Evolutionary conservation across 2,888 invertebrate genomes (phyloP), one percentile per base, ranked within the genome.

Genomic region (Hartigia nigra): DNA sequence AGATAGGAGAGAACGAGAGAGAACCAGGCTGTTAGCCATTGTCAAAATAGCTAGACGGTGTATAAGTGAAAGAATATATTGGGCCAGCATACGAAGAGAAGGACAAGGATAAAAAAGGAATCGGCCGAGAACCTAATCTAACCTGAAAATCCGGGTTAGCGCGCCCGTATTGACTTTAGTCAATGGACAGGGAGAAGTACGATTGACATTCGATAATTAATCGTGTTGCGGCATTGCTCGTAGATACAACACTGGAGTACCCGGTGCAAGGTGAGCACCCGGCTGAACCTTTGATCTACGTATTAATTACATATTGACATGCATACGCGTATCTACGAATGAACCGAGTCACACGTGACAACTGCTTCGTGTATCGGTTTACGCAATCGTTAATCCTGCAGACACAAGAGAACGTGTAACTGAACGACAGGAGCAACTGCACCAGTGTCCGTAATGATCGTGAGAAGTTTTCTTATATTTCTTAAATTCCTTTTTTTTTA

Each of bases 201-300:
- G 84, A 85, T 86, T 83, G 84, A 81, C 82, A 87, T 85, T 85
- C 85, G 87, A 87, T 88, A 87, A 89, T 89, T 88, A 88, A 86
- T 84, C 85, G 80, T 81, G 86, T 84, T 83, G 80, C 82, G 80
- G 82, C 80, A 80, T 81, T 82, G 78, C 74, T 81, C 78, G 74
- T 75, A 35, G 74, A 81, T 74, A 76, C 39, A 23, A 77, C 55
- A 55, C 31, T 23, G 72, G 12, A 72, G 3, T 72, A 32, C 34
- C 55, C 32, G n/a, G n/a, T n/a, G 3, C 72, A 72, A 72, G 72
- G 32, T 3, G 31, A 75, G 75, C 76, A 77, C 77, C 31, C 74
- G 74, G 80, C 77, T 76, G 32, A 80, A 78, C 80, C 86, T 87
- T 85, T 86, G 86, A 87, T 87, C 84, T 78, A 72, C 75, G 84